Evolutionary conservation across 2,888 invertebrate genomes (phyloP), one percentile per base, ranked within the genome.

Genomic region (Melieria omissa): DNA sequence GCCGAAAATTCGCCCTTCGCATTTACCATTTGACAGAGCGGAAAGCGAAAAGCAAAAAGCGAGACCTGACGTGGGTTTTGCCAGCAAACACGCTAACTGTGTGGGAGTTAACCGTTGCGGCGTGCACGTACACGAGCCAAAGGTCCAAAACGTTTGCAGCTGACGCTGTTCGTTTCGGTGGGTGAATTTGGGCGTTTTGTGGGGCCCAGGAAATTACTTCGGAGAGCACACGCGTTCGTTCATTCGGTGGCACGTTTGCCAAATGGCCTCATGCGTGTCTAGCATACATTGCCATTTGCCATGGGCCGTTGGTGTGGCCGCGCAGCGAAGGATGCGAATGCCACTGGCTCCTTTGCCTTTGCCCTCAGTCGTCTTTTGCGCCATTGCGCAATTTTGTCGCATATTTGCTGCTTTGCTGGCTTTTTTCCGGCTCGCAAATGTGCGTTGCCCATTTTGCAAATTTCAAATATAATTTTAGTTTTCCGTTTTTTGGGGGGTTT

Each of bases 181-280:
- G 49, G 49, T 14, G 14, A 57, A 57, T 9, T 9, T 58, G 58
- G 58, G 58, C 29, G 58, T 5, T 58, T 58, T 58, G 10, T n/a
- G 58, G 58, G n/a, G 41, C 58, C 58, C 10, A 14, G 58, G 58
- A n/a, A 58, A 16, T 14, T 29, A 14, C 10, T 58, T 58, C 16
- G 12, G n/a, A 1, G 10, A 0, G 29, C 4, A 14, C 29, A 29
- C 12, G 45, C 10, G 14, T 42, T 52, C 52, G 10, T 77, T 81
- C 79, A 83, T 84, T 84, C 80, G 78, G 80, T 81, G 81, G 83
- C 86, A 85, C 86, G 85, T 85, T 85, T 75, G 16, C 80, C 83
- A 85, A 83, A 84, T 85, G 85, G 84, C 83, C 76, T 77, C 76
- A 82, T 86, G 85, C 85, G 85, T 85, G 85, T 82, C 79, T 81